Base-by-base conservation (phyloP, 2,888 invertebrate genomes). In the Augiades crinisus region DNA sequence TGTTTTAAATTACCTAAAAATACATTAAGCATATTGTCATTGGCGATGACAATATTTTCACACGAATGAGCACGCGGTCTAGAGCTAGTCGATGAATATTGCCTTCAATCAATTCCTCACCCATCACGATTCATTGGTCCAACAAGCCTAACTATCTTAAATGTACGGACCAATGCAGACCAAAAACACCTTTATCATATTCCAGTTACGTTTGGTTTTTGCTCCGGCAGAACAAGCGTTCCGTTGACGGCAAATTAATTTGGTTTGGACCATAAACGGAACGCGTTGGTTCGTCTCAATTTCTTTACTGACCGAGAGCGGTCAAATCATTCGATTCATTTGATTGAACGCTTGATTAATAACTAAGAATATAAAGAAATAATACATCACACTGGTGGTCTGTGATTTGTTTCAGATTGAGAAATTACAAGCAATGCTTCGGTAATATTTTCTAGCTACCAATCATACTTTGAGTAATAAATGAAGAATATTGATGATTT, bases 41-140 rank as follows among this genome's bases (percentile, higher is more conserved):
- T n/a, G n/a, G n/a, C n/a, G n/a, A n/a, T n/a, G n/a, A n/a, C n/a
- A 27, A 27, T 27, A 27, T 34, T 13, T 19, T 12, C 12, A 38
- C 37, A 21, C 37, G 21, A 38, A 12, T 22, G 17, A 30, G 5
- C 8, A 16, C 41, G 12, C 16, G 7, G 30, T 14, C 30, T 12
- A 19, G 13, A 17, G 36, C 24, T 24, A 34, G 16, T 46, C 16
- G 34, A 36, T 5, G 12, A 21, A 34, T 22, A 34, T 45, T 67
- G 70, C 68, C 63, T 67, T 72, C 67, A 78, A 79, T 80, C 75
- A 77, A 79, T 80, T 78, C 62, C 61, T 63, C 63, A 63, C 63
- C 65, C 70, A 68, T 75, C 71, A 70, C 68, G 67, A 68, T 65
- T 66, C 62, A 50, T 58, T 58, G 43, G 19, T 44, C 27, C 17